Base-by-base conservation (phyloP, 2,888 invertebrate genomes). In the Machimus rusticus region DNA sequence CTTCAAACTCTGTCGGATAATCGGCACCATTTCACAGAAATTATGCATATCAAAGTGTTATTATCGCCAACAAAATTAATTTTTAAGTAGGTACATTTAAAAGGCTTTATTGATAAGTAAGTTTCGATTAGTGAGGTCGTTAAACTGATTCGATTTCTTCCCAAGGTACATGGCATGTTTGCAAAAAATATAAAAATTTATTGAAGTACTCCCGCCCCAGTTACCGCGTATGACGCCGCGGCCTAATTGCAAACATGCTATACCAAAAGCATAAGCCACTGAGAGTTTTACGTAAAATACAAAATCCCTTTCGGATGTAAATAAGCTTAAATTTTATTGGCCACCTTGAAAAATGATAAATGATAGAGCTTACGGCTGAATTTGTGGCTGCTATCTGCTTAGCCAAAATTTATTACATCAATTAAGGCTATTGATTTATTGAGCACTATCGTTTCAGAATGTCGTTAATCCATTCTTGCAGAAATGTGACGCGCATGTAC, bases 401-500 rank as follows among this genome's bases (percentile, higher is more conserved):
- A 14, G 23, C 23, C 14, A 31, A 28, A 51, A 46, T 66, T 79
- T 79, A 79, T 46, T 28, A 51, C 51, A 9, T 5, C 51, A 31
- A 79, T 79, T 28, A 79, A 5, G 46, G 51, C 51, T 51, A 79
- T 46, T 31, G 31, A 51, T 79, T 23, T 16, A 46, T 79, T 16
- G 5, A 28, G 0, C 51, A 51, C 23, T n/a, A 43, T 46, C 16
- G 43, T 78, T 82, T 66, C 23, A 46, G 82, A 66, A 39, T 39
- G n/a, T 66, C 23, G 23, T 43, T 46, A 31, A 87, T 87, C 87
- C 87, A 87, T 19, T 76, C 8, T 12, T 57, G 23, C 14, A 46
- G 46, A 46, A 31, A 79, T 43, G 84, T 87, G 78, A 87, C 34
- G 14, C 87, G 43, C 37, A 85, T 78, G 37, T 66, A 87, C 5